phyloP scores from a whole-genome alignment of 2,113 vertebrate genomes.

The Pimephales promelas region DNA sequence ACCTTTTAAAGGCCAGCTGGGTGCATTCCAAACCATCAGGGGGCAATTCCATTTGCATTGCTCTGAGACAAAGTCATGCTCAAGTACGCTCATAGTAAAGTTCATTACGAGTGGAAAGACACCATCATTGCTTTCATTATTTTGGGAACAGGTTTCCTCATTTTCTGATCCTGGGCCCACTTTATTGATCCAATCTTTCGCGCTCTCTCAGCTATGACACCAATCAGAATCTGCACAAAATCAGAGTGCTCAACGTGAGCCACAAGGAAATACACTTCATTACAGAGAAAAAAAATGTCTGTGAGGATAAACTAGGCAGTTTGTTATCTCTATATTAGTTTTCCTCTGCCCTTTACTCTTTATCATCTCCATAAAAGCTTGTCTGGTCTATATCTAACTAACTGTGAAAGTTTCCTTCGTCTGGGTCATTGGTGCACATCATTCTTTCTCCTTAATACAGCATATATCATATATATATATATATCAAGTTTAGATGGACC shows the following conservation, averaged over 20 bases:
- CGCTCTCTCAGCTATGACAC: constrained; percentile 50
- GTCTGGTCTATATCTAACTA: background rate
- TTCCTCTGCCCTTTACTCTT: constrained; percentile 19
- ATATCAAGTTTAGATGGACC: constrained; percentile 74
- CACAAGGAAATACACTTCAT: constrained; percentile 29
- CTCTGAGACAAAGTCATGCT: constrained; percentile 96
- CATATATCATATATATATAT: constrained; percentile 68
- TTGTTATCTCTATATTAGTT: background rate
- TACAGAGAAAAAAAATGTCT: constrained; percentile 11
- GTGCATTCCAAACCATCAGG: constrained; percentile 97
- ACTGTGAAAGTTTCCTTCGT: constrained; percentile 49
- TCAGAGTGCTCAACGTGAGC: background rate
- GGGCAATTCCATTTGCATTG: constrained; percentile 99
- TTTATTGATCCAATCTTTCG: constrained; percentile 69
- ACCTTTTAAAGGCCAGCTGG: constrained; percentile 99
- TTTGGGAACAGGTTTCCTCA: constrained; percentile 72
- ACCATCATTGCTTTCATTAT: constrained; percentile 57
- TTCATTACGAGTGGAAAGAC: constrained; percentile 85
- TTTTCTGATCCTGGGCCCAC: constrained; percentile 71
- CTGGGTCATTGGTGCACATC: constrained; percentile 57
- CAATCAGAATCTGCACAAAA: constrained; percentile 25
- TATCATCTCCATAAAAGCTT: constrained; percentile 10
- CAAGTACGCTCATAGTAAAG: constrained; percentile 95
- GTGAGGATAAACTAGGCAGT: constrained; percentile 14
- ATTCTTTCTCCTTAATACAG: constrained; percentile 68